A percentile compares a stretch with the other conserved stretches of the same genome.
These are phyloP conservation scores for Rhopalosiphum maidis DNA, from an alignment of 1,140 invertebrate species.

Conservation along the genomic window DNA sequence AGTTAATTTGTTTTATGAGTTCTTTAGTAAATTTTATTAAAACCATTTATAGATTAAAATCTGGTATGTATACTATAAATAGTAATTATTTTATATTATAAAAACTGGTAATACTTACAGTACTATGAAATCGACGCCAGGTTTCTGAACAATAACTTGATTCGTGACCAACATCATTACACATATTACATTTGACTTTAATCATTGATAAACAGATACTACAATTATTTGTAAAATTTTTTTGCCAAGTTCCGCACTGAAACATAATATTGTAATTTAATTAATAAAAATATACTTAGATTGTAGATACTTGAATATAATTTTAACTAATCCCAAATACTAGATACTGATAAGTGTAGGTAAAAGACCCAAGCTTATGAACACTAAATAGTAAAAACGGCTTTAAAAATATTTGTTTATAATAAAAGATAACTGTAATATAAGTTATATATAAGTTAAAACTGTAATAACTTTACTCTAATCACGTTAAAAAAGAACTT, in stretches of 20 bases:
- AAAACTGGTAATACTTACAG: slow-evolving; percentile 25
- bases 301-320: not conserved
- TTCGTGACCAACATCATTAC: slow-evolving; percentile 31
- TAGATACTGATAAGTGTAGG: not conserved
- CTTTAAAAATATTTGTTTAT: not conserved
- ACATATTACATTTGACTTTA: slow-evolving; percentile 32
- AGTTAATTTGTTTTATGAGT: not conserved
- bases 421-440: not conserved
- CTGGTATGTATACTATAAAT: not conserved
- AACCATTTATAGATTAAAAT: not conserved
- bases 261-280: not conserved
- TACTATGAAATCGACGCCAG: slow-evolving; percentile 51
- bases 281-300: not conserved
- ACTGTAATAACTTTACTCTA: too few relatives aligned
- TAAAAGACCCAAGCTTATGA: not conserved
- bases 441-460: not conserved
- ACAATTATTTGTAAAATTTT: slow-evolving; percentile 40
- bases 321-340: not conserved
- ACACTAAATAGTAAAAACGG: not conserved
- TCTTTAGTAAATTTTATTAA: not conserved
- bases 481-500: too few relatives aligned
- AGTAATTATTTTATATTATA: not conserved
- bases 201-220: slow-evolving; percentile 43
- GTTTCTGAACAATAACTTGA: slow-evolving; percentile 47
- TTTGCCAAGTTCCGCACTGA: slow-evolving; percentile 50